These are phyloP conservation scores for Notospermus geniculatus DNA, from an alignment of 1,140 invertebrate species.

Conservation along the genomic window DNA sequence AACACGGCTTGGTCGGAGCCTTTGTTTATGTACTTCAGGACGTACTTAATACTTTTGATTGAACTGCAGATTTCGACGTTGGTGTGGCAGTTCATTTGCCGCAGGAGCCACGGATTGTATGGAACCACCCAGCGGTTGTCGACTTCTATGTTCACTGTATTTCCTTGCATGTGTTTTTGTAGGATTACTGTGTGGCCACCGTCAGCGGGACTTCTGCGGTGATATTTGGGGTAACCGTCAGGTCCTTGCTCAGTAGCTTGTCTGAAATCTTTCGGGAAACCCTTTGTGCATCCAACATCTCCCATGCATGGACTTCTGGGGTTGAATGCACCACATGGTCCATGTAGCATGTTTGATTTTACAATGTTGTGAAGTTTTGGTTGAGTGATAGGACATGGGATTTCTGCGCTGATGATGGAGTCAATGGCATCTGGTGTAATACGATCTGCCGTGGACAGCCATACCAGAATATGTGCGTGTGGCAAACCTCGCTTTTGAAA, in stretches of 20 bases:
- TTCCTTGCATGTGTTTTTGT: neutral
- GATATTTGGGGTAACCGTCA: conserved; percentile 9
- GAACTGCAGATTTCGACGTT: conserved; percentile 4
- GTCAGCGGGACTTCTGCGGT: neutral
- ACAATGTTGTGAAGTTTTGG: conserved; percentile 4
- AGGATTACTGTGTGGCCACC: neutral
- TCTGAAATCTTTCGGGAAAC: neutral
- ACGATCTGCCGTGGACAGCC: conserved; percentile 28
- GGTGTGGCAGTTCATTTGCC: neutral
- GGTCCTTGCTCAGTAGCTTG: neutral
- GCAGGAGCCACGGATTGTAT: conserved; percentile 2
- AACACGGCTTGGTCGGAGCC: conserved; percentile 1
- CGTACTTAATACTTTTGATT: conserved; percentile 7
- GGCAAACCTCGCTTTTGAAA: conserved; percentile 61
- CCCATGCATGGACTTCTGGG: neutral
- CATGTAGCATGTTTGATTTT: neutral
- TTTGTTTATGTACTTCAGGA: conserved; percentile 1
- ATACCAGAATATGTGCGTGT: conserved; percentile 60
- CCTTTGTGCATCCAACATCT: neutral
- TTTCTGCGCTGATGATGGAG: neutral
- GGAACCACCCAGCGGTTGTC: conserved; percentile 1
- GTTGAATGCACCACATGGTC: neutral
- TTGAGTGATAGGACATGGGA: neutral
- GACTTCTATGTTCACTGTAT: neutral
- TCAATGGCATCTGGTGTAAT: neutral